phyloP scores from a whole-genome alignment of 2,113 vertebrate genomes.

The Delphinus delphis region DNA sequence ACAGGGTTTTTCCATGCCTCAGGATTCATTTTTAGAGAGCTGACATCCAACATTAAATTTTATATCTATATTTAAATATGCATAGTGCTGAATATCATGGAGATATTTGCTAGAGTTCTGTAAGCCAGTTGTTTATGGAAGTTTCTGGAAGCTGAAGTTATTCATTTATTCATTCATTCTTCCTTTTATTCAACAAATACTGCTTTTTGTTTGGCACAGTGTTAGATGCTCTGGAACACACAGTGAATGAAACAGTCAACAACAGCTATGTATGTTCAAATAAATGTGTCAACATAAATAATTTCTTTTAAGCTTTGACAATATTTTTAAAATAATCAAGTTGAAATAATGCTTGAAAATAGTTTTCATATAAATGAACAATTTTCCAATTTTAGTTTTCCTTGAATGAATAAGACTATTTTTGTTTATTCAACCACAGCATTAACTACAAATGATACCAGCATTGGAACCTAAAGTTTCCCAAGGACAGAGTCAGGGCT shows the following conservation, averaged over 20 bases:
- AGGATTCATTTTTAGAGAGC: background rate
- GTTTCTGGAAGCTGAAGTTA: background rate
- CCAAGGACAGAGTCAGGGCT: conserved; percentile 33
- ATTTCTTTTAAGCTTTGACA: background rate
- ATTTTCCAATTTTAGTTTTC: background rate
- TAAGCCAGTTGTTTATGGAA: background rate
- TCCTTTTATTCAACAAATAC: background rate
- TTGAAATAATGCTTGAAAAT: background rate
- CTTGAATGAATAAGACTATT: background rate
- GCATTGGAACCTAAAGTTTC: background rate
- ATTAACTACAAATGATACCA: background rate
- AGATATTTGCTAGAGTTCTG: background rate
- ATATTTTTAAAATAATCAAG: background rate
- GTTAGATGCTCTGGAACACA: background rate
- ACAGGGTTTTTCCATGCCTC: background rate
- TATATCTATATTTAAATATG: background rate
- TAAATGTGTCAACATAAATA: background rate
- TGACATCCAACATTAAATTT: background rate
- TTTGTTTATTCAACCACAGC: background rate
- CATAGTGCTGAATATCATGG: background rate
- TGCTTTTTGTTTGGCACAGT: background rate
- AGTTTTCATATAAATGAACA: background rate
- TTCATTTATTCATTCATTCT: background rate
- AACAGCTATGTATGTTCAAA: background rate
- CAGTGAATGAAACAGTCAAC: background rate